These are phyloP conservation scores for Xiphydria camelus DNA, from an alignment of 2,888 invertebrate species.

Conservation along the genomic window DNA sequence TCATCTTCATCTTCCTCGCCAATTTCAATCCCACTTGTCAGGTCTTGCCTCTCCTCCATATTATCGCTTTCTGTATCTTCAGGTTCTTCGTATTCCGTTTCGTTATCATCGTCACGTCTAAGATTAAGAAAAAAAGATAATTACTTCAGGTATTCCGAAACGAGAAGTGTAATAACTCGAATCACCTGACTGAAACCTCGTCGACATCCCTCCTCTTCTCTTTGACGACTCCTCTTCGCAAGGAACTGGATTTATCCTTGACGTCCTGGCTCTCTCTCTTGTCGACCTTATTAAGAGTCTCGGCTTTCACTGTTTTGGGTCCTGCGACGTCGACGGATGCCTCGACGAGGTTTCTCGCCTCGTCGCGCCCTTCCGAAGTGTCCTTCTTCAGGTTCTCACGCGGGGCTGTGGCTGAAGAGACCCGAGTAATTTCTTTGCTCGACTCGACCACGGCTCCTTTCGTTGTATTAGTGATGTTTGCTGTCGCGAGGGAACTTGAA, in stretches of 20 bases:
- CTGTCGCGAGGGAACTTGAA: too few species aligned
- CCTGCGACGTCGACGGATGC: background rate
- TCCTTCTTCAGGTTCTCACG: too few species aligned
- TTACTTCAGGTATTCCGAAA: too few species aligned
- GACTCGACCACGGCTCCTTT: too few species aligned
- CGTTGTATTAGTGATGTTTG: too few species aligned
- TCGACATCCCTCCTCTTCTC: background rate
- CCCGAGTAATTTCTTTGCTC: too few species aligned
- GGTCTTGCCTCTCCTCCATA: slow-evolving; percentile 4
- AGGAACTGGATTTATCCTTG: background rate
- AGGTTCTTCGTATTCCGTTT: slow-evolving; percentile 1
- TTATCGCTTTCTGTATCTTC: background rate
- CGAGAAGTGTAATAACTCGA: background rate
- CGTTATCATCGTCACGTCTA: background rate
- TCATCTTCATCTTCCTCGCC: background rate
- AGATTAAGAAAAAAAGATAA: too few species aligned
- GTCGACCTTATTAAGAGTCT: background rate
- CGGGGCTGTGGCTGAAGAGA: too few species aligned
- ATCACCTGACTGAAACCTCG: background rate
- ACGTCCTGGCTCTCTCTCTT: background rate
- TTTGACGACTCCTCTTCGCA: background rate
- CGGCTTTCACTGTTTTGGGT: background rate
- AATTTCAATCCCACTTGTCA: background rate
- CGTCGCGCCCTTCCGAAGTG: too few species aligned
- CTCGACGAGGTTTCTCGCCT: background rate